Evolutionary conservation across 2,113 vertebrate species (phyloP).

Genomic region (Malurus alboscapulatus): DNA sequence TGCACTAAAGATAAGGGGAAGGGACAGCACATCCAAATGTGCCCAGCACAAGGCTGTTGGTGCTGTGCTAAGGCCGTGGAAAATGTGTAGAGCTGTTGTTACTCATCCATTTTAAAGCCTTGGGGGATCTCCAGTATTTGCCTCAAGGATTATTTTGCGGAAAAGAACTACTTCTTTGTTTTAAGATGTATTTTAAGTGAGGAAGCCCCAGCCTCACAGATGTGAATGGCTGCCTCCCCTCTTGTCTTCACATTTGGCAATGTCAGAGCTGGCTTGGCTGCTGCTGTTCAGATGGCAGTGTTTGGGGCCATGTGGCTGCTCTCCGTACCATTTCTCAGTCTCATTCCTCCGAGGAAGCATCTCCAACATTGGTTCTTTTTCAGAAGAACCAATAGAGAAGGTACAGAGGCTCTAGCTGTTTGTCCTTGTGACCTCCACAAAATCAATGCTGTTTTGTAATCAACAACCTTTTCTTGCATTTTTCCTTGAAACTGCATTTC

Average conservation of each 20-base stretch:
- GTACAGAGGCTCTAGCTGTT: background rate
- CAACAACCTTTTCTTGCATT: background rate
- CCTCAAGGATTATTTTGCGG: background rate
- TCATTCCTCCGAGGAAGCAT: background rate
- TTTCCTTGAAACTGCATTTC: background rate
- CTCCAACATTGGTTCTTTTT: background rate
- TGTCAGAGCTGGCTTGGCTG: background rate
- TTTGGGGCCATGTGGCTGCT: background rate
- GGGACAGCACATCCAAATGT: background rate
- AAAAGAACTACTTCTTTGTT: background rate
- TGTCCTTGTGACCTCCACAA: background rate
- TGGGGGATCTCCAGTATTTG: background rate
- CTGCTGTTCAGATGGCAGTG: background rate
- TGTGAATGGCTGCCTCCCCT: background rate
- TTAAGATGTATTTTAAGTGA: background rate
- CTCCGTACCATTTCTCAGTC: background rate
- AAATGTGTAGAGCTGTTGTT: background rate
- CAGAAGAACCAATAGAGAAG: background rate
- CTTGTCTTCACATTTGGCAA: background rate
- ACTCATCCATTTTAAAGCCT: background rate
- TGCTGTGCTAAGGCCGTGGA: background rate
- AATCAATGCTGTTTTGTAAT: background rate
- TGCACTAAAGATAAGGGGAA: background rate
- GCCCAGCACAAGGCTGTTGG: background rate
- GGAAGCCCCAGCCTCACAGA: background rate